phyloP scores from a whole-genome alignment of 2,113 vertebrate species.

The Cricetomys ansorgei region DNA sequence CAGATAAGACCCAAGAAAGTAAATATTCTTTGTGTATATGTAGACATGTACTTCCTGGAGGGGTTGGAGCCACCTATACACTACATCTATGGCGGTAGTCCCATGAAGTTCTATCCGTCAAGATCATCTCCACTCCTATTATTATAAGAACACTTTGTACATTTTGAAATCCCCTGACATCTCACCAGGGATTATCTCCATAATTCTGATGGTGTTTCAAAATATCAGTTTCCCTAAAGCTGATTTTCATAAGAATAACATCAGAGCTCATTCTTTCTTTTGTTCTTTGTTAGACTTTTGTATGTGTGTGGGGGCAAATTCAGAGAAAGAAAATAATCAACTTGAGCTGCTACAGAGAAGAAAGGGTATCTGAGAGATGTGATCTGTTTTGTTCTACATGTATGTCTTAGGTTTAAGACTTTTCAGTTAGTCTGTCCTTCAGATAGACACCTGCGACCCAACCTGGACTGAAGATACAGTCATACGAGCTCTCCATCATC shows the following conservation, averaged over 20 bases:
- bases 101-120: not conserved
- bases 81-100: too few species aligned
- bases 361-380: constrained; percentile 26
- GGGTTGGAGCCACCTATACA: not conserved
- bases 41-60: too few species aligned
- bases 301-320: too few species aligned
- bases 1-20: not conserved
- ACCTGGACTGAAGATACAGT: not conserved
- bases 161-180: not conserved
- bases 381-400: not conserved
- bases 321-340: constrained; percentile 38
- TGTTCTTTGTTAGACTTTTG: not conserved
- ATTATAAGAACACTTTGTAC: not conserved
- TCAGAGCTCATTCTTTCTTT: not conserved
- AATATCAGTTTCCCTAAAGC: not conserved
- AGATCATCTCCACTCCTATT: not conserved
- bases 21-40: not conserved
- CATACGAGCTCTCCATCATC: not conserved
- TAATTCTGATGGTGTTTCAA: not conserved
- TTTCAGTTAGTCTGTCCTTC: not conserved
- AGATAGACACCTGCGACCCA: constrained; percentile 30
- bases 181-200: not conserved
- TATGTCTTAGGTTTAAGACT: not conserved
- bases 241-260: constrained; percentile 8
- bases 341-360: not conserved